phyloP scores from a whole-genome alignment of 92 coral and sea anemone species.

The Epizoanthus ramosus region DNA sequence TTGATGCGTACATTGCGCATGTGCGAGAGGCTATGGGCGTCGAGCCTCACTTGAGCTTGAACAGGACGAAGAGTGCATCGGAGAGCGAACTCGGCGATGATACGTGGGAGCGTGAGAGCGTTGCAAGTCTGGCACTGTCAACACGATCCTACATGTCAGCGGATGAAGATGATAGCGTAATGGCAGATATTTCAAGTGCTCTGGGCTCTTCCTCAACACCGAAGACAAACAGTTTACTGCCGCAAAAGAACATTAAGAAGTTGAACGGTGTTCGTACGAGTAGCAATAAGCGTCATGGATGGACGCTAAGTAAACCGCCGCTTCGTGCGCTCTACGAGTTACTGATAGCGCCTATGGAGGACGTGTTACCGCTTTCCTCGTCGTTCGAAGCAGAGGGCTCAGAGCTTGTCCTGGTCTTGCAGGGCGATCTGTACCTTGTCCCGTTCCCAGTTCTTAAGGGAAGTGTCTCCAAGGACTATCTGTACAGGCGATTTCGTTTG shows the following conservation, averaged over 20 bases:
- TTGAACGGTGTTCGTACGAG: slow-evolving; percentile 86
- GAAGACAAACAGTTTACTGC: slow-evolving; percentile 56
- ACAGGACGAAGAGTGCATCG: slow-evolving; percentile 71
- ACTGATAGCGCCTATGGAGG: slow-evolving; percentile 95
- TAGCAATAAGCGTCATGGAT: slow-evolving; percentile 63
- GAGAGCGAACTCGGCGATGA: slow-evolving; percentile 81
- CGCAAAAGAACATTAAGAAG: slow-evolving; percentile 76
- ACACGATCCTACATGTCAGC: slow-evolving; percentile 78
- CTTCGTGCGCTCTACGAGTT: slow-evolving; percentile 92
- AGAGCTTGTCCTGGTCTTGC: slow-evolving; percentile 90
- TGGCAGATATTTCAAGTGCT: slow-evolving; percentile 70
- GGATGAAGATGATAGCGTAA: slow-evolving; percentile 85
- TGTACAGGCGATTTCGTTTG: slow-evolving; percentile 84
- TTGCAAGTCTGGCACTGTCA: slow-evolving; percentile 62
- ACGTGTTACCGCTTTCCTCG: slow-evolving; percentile 75
- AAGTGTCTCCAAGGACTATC: slow-evolving; percentile 83
- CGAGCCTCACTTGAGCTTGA: slow-evolving; percentile 87
- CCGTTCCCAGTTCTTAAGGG: slow-evolving; percentile 95
- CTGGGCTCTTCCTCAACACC: slow-evolving; percentile 75
- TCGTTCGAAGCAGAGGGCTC: slow-evolving; percentile 85
- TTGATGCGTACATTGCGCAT: slow-evolving; percentile 91
- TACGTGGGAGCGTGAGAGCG: slow-evolving; percentile 78
- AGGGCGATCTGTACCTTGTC: slow-evolving; percentile 94
- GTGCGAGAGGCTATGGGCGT: slow-evolving; percentile 97
- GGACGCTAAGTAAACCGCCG: slow-evolving; percentile 80